Evolutionary conservation across 2,797 vertebrate genomes (phyloP), one percentile per base, ranked within the genome.

Genomic region (Thripadectes ignobilis): DNA sequence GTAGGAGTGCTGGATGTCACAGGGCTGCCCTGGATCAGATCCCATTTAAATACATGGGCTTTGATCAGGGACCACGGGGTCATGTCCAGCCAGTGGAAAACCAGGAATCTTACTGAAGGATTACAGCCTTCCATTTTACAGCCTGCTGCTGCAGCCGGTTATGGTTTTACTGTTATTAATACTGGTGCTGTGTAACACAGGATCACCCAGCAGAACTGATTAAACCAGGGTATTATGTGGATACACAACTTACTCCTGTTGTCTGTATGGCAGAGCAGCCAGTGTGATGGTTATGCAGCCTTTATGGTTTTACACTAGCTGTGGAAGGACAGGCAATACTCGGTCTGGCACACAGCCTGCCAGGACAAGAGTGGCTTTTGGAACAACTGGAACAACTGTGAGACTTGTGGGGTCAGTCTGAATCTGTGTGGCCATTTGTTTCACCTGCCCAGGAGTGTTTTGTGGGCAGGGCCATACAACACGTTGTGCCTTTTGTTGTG

Each of bases 21-120:
- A 23, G 54, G 65, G 36, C 62, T 91, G 66, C 41, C 66, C 59
- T 88, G 66, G 55, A 73, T 89, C 82, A 75, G 66, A 55, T 52
- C 14, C 2, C 43, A 29, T 86, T 91, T 88, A 79, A 94, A 88
- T 69, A 69, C 32, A 1, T 11, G 27, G 68, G 43, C 83, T 95
- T 93, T 94, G 90, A 79, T 92, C 83, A 57, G 67, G 63, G 92
- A 85, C 77, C 66, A 69, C 7, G 1, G 75, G 74, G 32, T 73
- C 2, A 0, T 4, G 6, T 63, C 26, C 66, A 72, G 58, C 36
- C 36, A 19, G 32, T 46, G 36, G 36, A 95, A 63, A 81, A 23
- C 26, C n/a, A 76, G 66, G 55, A 66, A n/a, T 45, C 27, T 32
- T 72, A 61, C 49, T 81, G 69, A 67, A 81, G 62, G 61, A 61